Evolutionary conservation across 1,140 invertebrate genomes (phyloP), one percentile per base, ranked within the genome.

Genomic region (Eriosoma lanigerum): DNA sequence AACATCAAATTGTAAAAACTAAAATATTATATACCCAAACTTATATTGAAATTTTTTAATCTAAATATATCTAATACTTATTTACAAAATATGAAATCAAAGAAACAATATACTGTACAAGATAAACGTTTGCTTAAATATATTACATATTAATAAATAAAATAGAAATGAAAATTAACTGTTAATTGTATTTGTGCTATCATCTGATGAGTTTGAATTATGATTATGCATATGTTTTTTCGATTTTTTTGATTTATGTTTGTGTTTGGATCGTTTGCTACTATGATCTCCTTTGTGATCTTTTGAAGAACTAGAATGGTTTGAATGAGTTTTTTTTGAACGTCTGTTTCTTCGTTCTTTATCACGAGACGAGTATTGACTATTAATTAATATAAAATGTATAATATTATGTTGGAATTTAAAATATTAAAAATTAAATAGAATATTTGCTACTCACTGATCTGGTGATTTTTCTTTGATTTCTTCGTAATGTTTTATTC

Each of bases 161-260:
- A 58, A 24, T 24, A 19, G 19, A 62, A 2, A 78, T 46, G 75
- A 78, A 26, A 21, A 58, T 29, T 12, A 38, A 24, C 75, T 78
- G n/a, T 78, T 78, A 13, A 46, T 78, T 17, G 75, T 48, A 26
- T 78, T 46, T 1, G 52, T 26, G 29, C 75, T 75, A 5, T 56
- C 12, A 24, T 76, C 56, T 1, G 75, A 78, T 0, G 56, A 78
- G 2, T 78, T 56, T 60, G 75, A 78, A 48, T 78, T 50, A 52
- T 60, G 38, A 29, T n/a, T 44, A 8, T 21, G 38, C 2, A 19
- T 6, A 1, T 62, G 32, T 62, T 78, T 78, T 13, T 62, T 78
- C 1, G 75, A 78, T 13, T 78, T 78, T 48, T 78, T 78, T 8
- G 75, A 78, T 78, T 78, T 78, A 29, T 78, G 75, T 29, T 78